These are phyloP conservation scores for Ursus arctos DNA, from an alignment of 2,113 vertebrate species.

Conservation along the genomic window DNA sequence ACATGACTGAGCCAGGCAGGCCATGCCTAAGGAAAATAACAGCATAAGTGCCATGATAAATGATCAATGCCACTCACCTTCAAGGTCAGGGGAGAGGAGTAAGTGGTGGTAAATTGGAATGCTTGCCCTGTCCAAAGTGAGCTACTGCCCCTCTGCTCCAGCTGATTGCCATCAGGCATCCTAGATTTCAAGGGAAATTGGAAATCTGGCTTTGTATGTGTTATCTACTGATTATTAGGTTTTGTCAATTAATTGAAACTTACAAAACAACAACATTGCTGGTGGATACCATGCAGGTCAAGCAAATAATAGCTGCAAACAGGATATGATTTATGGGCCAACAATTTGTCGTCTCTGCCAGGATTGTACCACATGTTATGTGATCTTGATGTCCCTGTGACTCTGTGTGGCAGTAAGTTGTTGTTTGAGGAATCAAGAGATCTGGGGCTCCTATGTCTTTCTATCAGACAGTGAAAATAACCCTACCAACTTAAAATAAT, in stretches of 20 bases:
- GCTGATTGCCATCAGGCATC: not conserved
- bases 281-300: not conserved
- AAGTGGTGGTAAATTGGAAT: not conserved
- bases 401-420: not conserved
- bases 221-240: not conserved
- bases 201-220: not conserved
- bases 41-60: not conserved
- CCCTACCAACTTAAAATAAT: not conserved
- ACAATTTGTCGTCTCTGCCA: not conserved
- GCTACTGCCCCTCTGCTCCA: not conserved
- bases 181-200: slow-evolving; percentile 22
- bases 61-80: not conserved
- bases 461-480: not conserved
- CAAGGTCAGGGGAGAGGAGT: not conserved
- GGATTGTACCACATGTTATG: not conserved
- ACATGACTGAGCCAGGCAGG: not conserved
- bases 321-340: not conserved
- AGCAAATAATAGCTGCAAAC: slow-evolving; percentile 27
- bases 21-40: not conserved
- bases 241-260: slow-evolving; percentile 18
- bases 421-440: not conserved
- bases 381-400: not conserved
- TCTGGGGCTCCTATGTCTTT: not conserved
- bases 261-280: not conserved
- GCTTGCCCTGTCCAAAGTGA: not conserved